phyloP scores from a whole-genome alignment of 2,888 invertebrate species.

The Gisinianus flammeolus region DNA sequence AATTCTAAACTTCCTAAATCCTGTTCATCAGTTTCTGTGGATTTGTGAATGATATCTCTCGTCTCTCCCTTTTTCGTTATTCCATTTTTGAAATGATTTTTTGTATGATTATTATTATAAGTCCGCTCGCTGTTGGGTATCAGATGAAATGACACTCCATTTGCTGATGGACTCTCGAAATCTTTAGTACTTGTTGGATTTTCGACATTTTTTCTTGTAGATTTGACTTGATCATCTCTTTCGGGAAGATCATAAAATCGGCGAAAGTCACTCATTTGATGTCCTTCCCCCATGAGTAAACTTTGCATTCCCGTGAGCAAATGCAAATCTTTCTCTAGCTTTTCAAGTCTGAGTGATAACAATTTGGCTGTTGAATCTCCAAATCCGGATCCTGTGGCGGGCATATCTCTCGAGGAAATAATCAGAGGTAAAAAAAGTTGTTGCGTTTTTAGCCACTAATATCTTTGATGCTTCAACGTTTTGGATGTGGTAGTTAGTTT shows the following conservation, averaged over 20 bases:
- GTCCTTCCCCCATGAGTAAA: conserved; percentile 34
- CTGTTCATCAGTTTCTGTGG: conserved; percentile 6
- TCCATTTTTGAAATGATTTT: background rate
- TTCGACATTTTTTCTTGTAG: background rate
- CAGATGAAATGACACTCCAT: background rate
- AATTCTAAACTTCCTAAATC: conserved; percentile 9
- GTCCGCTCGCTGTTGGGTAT: background rate
- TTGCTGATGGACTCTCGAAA: background rate
- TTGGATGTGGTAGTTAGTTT: too few relatives aligned
- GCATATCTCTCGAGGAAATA: too few relatives aligned
- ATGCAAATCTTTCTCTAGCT: conserved; percentile 50
- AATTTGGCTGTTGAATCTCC: conserved; percentile 9
- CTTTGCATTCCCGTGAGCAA: conserved; percentile 47
- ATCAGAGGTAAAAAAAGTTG: too few relatives aligned
- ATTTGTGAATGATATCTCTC: background rate
- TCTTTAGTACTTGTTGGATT: background rate
- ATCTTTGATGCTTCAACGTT: too few relatives aligned
- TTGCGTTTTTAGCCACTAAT: too few relatives aligned
- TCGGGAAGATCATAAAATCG: conserved; percentile 5
- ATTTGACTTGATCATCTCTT: conserved; percentile 17
- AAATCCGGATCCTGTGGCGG: too few relatives aligned
- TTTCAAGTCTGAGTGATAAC: conserved; percentile 42
- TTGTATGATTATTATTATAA: background rate
- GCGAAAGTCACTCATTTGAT: background rate
- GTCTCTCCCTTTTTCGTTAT: background rate